Evolutionary conservation across 2,888 invertebrate species (phyloP).

Genomic region (Drosophila lutescens): DNA sequence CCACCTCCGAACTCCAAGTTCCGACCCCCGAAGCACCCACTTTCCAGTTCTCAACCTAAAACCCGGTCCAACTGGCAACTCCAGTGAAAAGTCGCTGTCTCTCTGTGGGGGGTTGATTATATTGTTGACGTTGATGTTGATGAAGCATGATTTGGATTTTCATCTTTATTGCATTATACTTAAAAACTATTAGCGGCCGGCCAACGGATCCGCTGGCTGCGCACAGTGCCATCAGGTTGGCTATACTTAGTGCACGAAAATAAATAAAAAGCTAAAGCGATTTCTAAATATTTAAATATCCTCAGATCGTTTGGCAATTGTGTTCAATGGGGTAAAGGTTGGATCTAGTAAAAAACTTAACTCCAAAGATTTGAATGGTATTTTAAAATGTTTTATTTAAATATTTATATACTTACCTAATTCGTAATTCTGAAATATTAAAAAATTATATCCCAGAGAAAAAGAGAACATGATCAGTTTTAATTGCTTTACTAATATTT

Average conservation of each 20-base stretch:
- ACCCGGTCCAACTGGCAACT: constrained; percentile 16
- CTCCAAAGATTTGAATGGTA: too few species aligned
- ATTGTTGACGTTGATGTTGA: constrained; percentile 80
- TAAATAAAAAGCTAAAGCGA: too few species aligned
- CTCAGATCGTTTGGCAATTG: too few species aligned
- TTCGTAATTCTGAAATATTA: too few species aligned
- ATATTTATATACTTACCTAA: too few species aligned
- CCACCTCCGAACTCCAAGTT: constrained; percentile 2
- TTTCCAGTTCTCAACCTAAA: neutral
- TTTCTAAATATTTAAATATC: too few species aligned
- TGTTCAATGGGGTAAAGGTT: too few species aligned
- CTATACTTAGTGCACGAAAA: neutral
- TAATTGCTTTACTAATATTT: too few species aligned
- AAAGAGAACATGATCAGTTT: too few species aligned
- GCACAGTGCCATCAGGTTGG: neutral
- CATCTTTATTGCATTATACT: constrained; percentile 80
- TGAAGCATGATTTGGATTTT: constrained; percentile 79
- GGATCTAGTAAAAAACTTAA: too few species aligned
- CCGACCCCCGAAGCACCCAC: neutral
- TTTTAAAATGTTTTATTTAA: too few species aligned
- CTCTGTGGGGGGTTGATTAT: constrained; percentile 70
- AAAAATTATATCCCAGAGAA: too few species aligned
- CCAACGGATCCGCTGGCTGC: constrained; percentile 9
- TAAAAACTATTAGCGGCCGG: constrained; percentile 77
- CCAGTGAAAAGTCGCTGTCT: constrained; percentile 32